Base-by-base conservation (phyloP, 2,888 invertebrate genomes). In the Eilema griseolum region DNA sequence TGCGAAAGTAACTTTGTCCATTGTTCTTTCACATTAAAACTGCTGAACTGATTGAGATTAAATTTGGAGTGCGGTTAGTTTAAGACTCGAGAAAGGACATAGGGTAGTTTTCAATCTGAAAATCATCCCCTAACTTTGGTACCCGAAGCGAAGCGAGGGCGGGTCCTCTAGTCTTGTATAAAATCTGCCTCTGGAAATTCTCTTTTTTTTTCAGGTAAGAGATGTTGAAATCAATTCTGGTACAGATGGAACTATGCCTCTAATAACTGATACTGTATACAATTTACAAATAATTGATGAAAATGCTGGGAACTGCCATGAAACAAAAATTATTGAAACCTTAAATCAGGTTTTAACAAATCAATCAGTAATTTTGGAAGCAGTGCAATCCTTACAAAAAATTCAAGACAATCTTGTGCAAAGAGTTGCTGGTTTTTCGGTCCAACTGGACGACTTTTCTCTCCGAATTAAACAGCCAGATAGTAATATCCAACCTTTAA, bases 401-500 rank as follows among this genome's bases (percentile, higher is more conserved):
- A 60, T 59, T 59, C 59, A 24, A 59, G 59, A 59, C 59, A 59
- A 59, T 59, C 59, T 59, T 59, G 59, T 59, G 26, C 60, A 60
- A 60, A 60, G 60, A 60, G 60, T 57, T n/a, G 57, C 57, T 57
- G 57, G 57, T 28, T 23, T 57, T 57, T 57, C 57, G 57, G 57
- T 24, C 57, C 23, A 57, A n/a, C 57, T 57, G 57, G 57, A 57
- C 57, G 57, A 57, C 12, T 23, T 23, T 23, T 60, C 60, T 60
- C 60, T 60, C 60, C 60, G 24, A 59, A 59, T 59, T 59, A 59
- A 59, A 59, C 59, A 59, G 59, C 59, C 24, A 59, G 59, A 59
- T 59, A 59, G 41, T 61, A 61, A 61, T 61, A 61, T 61, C 37
- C 37, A 62, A 62, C n/a, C n/a, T n/a, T n/a, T n/a, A n/a, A n/a